Evolutionary conservation across 2,888 invertebrate genomes (phyloP).

Genomic region (Mallateleia sp.): DNA sequence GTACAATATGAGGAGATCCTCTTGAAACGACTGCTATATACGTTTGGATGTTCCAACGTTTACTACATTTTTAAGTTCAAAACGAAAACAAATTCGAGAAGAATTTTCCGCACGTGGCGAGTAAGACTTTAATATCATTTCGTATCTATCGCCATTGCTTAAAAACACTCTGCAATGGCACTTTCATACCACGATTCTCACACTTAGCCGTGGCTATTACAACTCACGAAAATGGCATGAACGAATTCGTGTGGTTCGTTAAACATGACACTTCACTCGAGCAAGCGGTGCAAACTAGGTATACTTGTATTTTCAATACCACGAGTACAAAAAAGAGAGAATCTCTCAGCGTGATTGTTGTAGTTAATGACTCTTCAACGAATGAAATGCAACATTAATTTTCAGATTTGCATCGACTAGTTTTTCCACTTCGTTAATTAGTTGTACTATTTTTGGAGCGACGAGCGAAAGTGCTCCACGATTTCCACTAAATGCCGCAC

Average conservation of each 20-base stretch:
- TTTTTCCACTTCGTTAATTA: slow-evolving; percentile 32
- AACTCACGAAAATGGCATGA: slow-evolving; percentile 48
- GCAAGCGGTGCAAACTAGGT: slow-evolving; percentile 1
- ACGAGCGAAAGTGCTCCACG: slow-evolving; percentile 16
- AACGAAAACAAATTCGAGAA: background rate
- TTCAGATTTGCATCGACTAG: slow-evolving; percentile 32
- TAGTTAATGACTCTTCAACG: slow-evolving; percentile 51
- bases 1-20: too few relatives aligned
- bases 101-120: slow-evolving; percentile 4
- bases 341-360: slow-evolving; percentile 47
- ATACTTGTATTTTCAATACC: slow-evolving; percentile 32
- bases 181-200: background rate
- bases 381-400: slow-evolving; percentile 62
- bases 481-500: slow-evolving; percentile 28
- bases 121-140: slow-evolving; percentile 4
- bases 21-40: too few relatives aligned
- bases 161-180: slow-evolving; percentile 1
- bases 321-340: background rate
- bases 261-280: slow-evolving; percentile 49
- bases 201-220: background rate
- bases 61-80: too few relatives aligned
- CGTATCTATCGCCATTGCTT: slow-evolving; percentile 19
- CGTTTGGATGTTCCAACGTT: too few relatives aligned
- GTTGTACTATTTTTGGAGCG: slow-evolving; percentile 12
- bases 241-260: slow-evolving; percentile 67